Evolutionary conservation across 2,113 vertebrate genomes (phyloP), one percentile per base, ranked within the genome.

Genomic region (Calidris pugnax): DNA sequence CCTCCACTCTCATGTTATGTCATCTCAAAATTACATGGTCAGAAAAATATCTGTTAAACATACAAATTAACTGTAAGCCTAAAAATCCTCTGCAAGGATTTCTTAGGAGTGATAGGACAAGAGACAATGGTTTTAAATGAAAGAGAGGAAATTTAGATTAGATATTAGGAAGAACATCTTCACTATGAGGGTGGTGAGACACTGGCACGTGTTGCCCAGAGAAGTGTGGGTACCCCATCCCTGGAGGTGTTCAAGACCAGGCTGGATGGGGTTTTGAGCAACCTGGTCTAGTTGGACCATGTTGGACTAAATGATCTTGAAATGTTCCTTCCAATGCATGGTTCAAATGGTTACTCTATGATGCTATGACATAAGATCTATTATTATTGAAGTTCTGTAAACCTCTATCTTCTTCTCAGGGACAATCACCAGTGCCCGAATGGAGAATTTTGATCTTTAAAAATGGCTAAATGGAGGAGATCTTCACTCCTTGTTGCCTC

Each of bases 201-300:
- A 10, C 41, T 63, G n/a, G 17, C 14, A 5, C 2, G 35, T 2
- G 24, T n/a, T 76, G 10, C 5, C 37, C n/a, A 55, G 14, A 53
- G 12, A 74, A 1, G 1, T 8, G 20, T 24, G 62, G 47, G 2
- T 53, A 14, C 7, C 39, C 4, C 41, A 16, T 39, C 8, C 15
- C 27, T 62, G 63, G 51, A 21, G 72, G 5, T 53, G 57, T 43
- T 37, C 47, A 63, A 76, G 15, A 3, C 2, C 41, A 20, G 16
- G 6, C 0, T 43, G 20, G 68, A 66, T 0, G 1, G 12, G 13
- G 14, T 4, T 85, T 64, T 59, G 55, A 73, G 28, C 1, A 84
- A 12, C 12, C 7, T 84, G 41, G 7, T 18, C 13, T 17, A 10
- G 2, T 32, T 17, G 16, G 2, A 83, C 47, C 20, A 47, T 47